Evolutionary conservation across 2,113 vertebrate genomes (phyloP), one percentile per base, ranked within the genome.

Genomic region (Clupea harengus): DNA sequence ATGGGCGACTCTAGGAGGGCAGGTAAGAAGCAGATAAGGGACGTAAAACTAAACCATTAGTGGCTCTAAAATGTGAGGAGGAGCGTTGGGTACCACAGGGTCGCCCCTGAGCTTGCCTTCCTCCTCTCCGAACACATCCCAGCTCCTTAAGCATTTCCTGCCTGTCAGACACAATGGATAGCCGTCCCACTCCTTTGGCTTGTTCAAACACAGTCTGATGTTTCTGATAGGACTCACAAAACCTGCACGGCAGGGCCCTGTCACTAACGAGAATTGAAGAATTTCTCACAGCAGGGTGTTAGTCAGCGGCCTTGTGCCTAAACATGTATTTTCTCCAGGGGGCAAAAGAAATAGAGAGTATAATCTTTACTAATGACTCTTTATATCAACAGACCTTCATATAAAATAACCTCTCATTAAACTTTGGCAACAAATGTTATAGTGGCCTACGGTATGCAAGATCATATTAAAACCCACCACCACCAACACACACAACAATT

Each of bases 201-300:
- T 39, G 72, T 78, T 78, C 72, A 78, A 78, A 78, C 28, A 32
- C 25, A 28, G 64, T 13, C 64, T 67, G n/a, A 67, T 28, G 64
- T 78, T 39, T 78, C 72, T 5, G 20, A 78, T 78, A 32, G 28
- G 57, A 25, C 52, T 67, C 52, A 54, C 8, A 57, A 84, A 87
- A 85, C 83, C 81, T 83, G 81, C 84, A 52, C 44, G 47, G n/a
- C 84, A 81, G 50, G 50, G 45, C 28, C 39, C 25, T 44, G 81
- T 18, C 84, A 49, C 32, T 78, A 78, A 78, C 9, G 25, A 44
- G 72, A 17, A 78, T 28, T 78, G 44, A 78, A 44, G 72, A 78
- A 10, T 78, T 78, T 44, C 25, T 78, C 72, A 78, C 28, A 78
- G 72, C 28, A 39, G 28, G 10, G 28, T 39, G 28, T 78, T 78